A percentile compares a stretch with the other conserved stretches of the same genome.
phyloP scores from a whole-genome alignment of 2,797 vertebrate genomes.

The Sebastes matsubarae region DNA sequence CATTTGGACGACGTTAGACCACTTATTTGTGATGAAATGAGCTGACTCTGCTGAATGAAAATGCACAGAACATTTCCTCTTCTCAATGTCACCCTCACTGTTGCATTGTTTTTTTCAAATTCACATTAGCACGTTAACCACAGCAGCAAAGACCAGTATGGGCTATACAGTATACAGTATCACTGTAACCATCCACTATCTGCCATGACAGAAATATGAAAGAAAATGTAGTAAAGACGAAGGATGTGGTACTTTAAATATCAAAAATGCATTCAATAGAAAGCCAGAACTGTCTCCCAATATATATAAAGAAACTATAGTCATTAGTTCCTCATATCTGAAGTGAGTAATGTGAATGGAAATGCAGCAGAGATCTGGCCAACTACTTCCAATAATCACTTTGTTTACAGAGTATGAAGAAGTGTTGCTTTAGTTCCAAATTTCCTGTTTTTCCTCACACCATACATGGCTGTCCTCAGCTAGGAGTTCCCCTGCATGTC shows the following conservation, averaged over 20 bases:
- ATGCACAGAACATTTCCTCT: constrained; percentile 57
- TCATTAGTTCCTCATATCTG: neutral
- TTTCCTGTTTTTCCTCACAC: constrained; percentile 48
- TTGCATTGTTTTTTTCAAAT: neutral
- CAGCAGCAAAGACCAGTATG: neutral
- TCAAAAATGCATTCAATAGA: neutral
- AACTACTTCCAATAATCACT: constrained; percentile 31
- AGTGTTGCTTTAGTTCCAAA: constrained; percentile 20
- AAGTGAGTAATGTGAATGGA: neutral
- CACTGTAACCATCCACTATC: neutral
- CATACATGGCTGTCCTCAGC: constrained; percentile 16
- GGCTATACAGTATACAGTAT: neutral
- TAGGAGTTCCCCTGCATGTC: constrained; percentile 42
- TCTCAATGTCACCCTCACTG: constrained; percentile 32
- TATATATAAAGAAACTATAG: too few species aligned
- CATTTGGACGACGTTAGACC: constrained; percentile 12
- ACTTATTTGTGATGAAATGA: constrained; percentile 38
- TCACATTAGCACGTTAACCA: neutral
- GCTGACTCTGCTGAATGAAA: constrained; percentile 47
- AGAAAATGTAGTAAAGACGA: neutral
- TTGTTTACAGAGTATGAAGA: constrained; percentile 38
- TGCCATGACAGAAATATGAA: neutral
- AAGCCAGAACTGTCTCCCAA: neutral
- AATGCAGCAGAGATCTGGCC: neutral
- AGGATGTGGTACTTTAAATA: neutral